Evolutionary conservation across 2,797 vertebrate species (phyloP).

Genomic region (Peromyscus melanophrys): DNA sequence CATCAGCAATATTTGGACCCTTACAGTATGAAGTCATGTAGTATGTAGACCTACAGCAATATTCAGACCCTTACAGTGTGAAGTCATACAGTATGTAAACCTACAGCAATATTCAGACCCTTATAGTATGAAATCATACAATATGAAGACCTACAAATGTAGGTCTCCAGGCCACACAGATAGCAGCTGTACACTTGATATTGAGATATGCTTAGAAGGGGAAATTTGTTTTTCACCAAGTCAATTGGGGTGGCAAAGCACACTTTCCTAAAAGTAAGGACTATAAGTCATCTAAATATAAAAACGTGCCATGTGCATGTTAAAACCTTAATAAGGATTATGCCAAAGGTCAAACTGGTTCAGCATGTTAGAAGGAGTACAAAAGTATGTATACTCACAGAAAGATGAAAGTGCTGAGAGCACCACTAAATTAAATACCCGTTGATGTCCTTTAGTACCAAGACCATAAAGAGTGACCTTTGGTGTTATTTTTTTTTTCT

Average conservation of each 20-base stretch:
- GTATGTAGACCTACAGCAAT: too few relatives aligned
- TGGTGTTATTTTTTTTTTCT: conserved; percentile 53
- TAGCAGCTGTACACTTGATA: neutral
- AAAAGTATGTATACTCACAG: neutral
- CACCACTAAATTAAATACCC: conserved; percentile 45
- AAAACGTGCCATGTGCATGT: neutral
- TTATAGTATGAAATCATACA: neutral
- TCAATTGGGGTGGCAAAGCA: neutral
- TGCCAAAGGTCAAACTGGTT: neutral
- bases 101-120: too few relatives aligned
- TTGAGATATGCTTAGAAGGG: neutral
- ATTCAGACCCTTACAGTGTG: too few relatives aligned
- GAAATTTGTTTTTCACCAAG: conserved; percentile 7
- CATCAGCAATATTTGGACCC: too few relatives aligned
- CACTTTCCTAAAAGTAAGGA: conserved; percentile 61
- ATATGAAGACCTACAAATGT: neutral
- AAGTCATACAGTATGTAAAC: too few relatives aligned
- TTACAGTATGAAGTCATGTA: too few relatives aligned
- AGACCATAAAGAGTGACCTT: conserved; percentile 43
- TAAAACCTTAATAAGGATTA: conserved; percentile 27
- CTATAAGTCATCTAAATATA: conserved; percentile 7
- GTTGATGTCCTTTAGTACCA: neutral
- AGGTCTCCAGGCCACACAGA: neutral
- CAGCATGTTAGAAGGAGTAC: neutral
- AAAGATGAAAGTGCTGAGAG: neutral